A percentile compares a stretch with the other conserved stretches of the same genome.
These are phyloP conservation scores for Orchestia grillus DNA, from an alignment of 1,140 invertebrate species.

Conservation along the genomic window DNA sequence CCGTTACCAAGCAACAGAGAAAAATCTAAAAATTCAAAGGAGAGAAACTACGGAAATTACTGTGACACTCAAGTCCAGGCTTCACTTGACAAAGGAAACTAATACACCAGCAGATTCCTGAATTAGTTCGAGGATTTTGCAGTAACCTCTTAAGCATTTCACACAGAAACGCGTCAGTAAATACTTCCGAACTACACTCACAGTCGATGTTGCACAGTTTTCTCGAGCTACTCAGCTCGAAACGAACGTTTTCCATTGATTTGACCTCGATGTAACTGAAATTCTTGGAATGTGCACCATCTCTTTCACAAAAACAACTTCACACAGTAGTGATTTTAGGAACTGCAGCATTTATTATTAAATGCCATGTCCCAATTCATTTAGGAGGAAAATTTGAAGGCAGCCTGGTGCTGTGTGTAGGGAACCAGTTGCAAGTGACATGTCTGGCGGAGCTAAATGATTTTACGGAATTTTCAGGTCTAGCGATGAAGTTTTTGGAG, in stretches of 20 bases:
- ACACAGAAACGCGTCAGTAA: not conserved
- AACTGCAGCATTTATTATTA: not conserved
- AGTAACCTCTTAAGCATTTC: not conserved
- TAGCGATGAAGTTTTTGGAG: conserved; percentile 9
- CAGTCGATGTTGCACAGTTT: not conserved
- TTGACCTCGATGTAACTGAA: not conserved
- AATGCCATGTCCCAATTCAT: not conserved
- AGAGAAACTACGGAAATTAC: not conserved
- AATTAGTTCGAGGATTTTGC: no score
- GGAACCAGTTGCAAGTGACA: not conserved
- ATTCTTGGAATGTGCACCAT: not conserved
- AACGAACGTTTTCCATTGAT: not conserved
- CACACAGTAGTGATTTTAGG: not conserved
- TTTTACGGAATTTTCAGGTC: conserved; percentile 15
- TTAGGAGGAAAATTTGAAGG: not conserved
- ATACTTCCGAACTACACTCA: not conserved
- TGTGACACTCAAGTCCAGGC: not conserved
- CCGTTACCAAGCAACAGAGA: not conserved
- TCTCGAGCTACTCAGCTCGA: not conserved
- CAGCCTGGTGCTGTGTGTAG: not conserved
- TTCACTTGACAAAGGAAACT: not conserved
- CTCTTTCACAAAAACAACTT: not conserved
- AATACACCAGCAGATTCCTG: not conserved
- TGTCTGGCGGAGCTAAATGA: not conserved
- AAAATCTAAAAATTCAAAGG: not conserved